Conservation (phyloP, 1,140 invertebrate genomes). For the Hycleus cichorii region DNA sequence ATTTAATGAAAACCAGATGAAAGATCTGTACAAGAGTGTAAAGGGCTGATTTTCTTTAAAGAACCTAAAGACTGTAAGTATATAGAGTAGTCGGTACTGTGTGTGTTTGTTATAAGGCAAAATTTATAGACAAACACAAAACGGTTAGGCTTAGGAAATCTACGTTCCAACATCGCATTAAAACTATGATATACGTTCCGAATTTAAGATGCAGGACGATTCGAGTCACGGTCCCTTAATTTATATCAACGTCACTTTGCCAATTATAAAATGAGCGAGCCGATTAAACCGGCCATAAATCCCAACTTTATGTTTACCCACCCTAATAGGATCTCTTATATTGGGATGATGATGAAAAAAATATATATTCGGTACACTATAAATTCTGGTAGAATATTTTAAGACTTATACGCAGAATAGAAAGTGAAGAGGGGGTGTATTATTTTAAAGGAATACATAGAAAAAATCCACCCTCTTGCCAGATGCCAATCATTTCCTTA, state of each 20-base stretch:
- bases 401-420: too few species aligned
- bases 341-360: too few species aligned
- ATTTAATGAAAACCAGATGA: too few species aligned
- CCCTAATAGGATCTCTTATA: conserved; percentile 1
- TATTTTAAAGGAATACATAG: too few species aligned
- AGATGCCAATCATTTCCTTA: too few species aligned
- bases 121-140: conserved; percentile 38
- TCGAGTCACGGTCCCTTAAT: conserved; percentile 41
- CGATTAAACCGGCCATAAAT: conserved; percentile 34
- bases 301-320: conserved; percentile 35
- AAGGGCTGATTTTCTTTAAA: too few species aligned
- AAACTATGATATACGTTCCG: conserved; percentile 41
- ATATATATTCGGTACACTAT: too few species aligned
- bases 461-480: too few species aligned
- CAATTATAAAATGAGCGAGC: conserved; percentile 39
- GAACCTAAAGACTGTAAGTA: too few species aligned
- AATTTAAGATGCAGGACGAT: conserved; percentile 39
- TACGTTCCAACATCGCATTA: conserved; percentile 39
- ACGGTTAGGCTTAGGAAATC: conserved; percentile 36
- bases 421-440: too few species aligned
- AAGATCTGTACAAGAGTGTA: too few species aligned
- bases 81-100: conserved; percentile 12
- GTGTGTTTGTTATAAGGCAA: conserved; percentile 9
- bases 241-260: conserved; percentile 42
- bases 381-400: too few species aligned